Evolutionary conservation across 2,113 vertebrate species (phyloP).

Genomic region (Pelmatolapia mariae): DNA sequence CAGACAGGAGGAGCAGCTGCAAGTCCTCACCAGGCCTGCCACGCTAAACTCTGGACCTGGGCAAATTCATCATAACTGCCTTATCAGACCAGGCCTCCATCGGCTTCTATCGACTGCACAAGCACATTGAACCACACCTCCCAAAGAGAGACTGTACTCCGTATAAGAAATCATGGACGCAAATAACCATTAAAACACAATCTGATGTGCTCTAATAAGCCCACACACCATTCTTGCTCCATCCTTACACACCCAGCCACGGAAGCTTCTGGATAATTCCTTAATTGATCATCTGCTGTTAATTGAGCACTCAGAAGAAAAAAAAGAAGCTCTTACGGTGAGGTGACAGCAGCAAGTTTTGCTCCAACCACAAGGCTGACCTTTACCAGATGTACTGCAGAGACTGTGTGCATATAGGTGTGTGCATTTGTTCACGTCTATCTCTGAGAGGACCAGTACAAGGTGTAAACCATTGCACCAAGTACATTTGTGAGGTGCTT

Average conservation of each 20-base stretch:
- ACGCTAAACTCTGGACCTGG: not conserved
- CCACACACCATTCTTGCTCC: not conserved
- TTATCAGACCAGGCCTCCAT: constrained; percentile 23
- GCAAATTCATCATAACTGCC: constrained; percentile 41
- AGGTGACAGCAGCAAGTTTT: constrained; percentile 11
- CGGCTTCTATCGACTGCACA: not conserved
- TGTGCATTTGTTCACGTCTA: not conserved
- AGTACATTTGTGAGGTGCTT: not conserved
- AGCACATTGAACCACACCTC: not conserved
- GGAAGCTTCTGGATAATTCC: not conserved
- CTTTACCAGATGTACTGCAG: constrained; percentile 39
- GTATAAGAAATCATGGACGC: not conserved
- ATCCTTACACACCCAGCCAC: not conserved
- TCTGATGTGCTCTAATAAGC: not conserved
- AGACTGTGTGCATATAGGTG: not conserved
- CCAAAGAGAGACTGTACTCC: not conserved
- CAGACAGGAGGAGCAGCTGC: constrained; percentile 70
- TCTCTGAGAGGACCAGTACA: not conserved
- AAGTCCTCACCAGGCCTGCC: constrained; percentile 29
- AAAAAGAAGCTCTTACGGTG: not conserved
- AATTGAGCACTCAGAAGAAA: constrained; percentile 23
- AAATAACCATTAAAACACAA: not conserved
- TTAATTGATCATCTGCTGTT: constrained; percentile 17
- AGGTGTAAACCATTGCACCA: not conserved
- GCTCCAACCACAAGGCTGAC: constrained; percentile 30